Base-by-base conservation (phyloP, 2,797 vertebrate species). In the Myotis pilosus region DNA sequence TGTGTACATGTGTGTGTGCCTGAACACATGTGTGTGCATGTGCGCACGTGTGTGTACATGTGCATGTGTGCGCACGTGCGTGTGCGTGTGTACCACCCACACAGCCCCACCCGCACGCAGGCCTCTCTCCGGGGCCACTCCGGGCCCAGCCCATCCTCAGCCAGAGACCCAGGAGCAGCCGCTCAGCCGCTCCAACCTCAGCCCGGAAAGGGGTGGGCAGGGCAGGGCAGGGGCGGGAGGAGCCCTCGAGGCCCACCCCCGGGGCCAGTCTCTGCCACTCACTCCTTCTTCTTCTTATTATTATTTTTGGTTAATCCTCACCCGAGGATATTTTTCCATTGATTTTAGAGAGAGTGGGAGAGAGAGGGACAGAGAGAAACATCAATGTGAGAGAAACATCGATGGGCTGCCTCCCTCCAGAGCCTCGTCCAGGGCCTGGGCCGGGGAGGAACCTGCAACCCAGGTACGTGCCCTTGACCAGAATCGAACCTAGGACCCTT, bases 261-360 rank as follows among this genome's bases (percentile, higher is more conserved):
- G 0, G 0, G 8, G 23, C n/a, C 74, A 4, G 30, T 3, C 64
- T 36, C 2, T 0, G 36, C 60, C 60, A n/a, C 28, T 30, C 60
- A 30, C 60, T 62, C 28, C 0, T 60, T 99, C 97, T 99, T 99
- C 97, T 62, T 16, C 2, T 64, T 64, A 0, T 64, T 30, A 16
- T 12, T 57, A 5, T 25, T 60, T 57, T 25, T 28, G 4, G 11
- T 5, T 60, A 6, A 60, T 8, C 60, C 60, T n/a, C 6, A 1
- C 60, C 60, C 2, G 60, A 64, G 60, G 60, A 64, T 16, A n/a
- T 64, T 6, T n/a, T 16, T 5, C 60, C 60, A n/a, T n/a, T 30
- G 60, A 64, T 22, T 30, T 64, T 7, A 62, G 28, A 15, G 25
- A 60, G 60, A 30, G 60, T 6, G 60, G 12, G 3, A 15, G 57